These are phyloP conservation scores for Plectropomus leopardus DNA, from an alignment of 2,113 vertebrate genomes.

Conservation along the genomic window DNA sequence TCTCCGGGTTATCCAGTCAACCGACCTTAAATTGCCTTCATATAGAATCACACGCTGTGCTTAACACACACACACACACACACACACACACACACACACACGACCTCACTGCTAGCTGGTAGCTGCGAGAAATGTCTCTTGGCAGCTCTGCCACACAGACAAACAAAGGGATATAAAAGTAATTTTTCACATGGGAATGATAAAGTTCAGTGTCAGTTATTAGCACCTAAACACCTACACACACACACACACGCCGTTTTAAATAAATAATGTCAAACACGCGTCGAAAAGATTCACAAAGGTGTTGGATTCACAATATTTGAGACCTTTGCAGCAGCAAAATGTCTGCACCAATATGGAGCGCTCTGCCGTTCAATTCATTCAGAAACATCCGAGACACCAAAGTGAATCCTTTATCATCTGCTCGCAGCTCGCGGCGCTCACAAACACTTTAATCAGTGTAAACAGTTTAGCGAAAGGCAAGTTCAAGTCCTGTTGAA, in stretches of 20 bases:
- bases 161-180: not conserved
- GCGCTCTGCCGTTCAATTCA: not conserved
- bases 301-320: not conserved
- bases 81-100: slow-evolving; percentile 53
- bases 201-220: not conserved
- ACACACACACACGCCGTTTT: not conserved
- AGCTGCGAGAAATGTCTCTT: slow-evolving; percentile 47
- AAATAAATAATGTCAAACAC: not conserved
- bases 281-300: not conserved
- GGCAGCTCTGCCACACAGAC: slow-evolving; percentile 37
- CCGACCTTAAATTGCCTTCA: slow-evolving; percentile 63
- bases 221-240: slow-evolving; percentile 6
- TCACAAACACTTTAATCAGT: slow-evolving; percentile 18
- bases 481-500: slow-evolving; percentile 9
- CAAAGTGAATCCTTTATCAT: not conserved
- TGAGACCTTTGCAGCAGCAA: not conserved
- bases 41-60: slow-evolving; percentile 68
- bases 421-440: slow-evolving; percentile 9
- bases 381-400: slow-evolving; percentile 23
- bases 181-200: slow-evolving; percentile 1
- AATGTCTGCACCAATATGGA: not conserved
- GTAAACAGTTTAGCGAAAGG: slow-evolving; percentile 27
- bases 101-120: slow-evolving; percentile 32
- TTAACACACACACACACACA: slow-evolving; percentile 55
- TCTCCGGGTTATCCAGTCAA: slow-evolving; percentile 38